These are phyloP conservation scores for Morpho achilles DNA, from an alignment of 2,888 invertebrate genomes.

Conservation along the genomic window DNA sequence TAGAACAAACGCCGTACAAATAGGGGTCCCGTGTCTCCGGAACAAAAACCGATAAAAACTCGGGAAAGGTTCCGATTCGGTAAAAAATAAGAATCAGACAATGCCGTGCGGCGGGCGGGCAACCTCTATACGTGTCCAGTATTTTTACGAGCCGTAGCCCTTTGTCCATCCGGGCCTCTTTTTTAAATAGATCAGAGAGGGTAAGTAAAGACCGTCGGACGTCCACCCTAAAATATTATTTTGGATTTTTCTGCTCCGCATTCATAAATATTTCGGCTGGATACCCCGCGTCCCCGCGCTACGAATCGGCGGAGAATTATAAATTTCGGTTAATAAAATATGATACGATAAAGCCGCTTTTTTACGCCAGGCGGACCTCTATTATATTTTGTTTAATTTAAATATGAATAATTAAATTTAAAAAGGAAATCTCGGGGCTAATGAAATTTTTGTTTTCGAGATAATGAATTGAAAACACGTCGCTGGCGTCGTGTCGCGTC, in stretches of 20 bases:
- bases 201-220: slow-evolving; percentile 69
- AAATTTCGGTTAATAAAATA: slow-evolving; percentile 78
- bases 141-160: slow-evolving; percentile 71
- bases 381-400: slow-evolving; percentile 80
- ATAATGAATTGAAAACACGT: slow-evolving; percentile 79
- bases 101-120: slow-evolving; percentile 59
- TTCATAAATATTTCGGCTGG: slow-evolving; percentile 75
- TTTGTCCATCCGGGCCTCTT: slow-evolving; percentile 77
- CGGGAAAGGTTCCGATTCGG: slow-evolving; percentile 74
- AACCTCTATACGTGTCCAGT: slow-evolving; percentile 74
- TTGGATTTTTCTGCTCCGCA: slow-evolving; percentile 78
- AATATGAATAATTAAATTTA: slow-evolving; percentile 79
- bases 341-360: slow-evolving; percentile 75
- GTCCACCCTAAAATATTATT: slow-evolving; percentile 77
- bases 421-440: slow-evolving; percentile 75
- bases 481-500: slow-evolving; percentile 53
- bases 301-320: slow-evolving; percentile 76
- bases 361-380: slow-evolving; percentile 63
- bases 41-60: slow-evolving; percentile 78
- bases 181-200: slow-evolving; percentile 78
- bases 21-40: slow-evolving; percentile 67
- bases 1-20: slow-evolving; percentile 67
- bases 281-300: slow-evolving; percentile 37
- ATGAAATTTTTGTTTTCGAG: slow-evolving; percentile 79
- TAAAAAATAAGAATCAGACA: slow-evolving; percentile 79